A percentile compares a stretch with the other conserved stretches of the same genome.
Evolutionary conservation across 2,797 vertebrate genomes (phyloP).

Genomic region (Mergus octosetaceus): DNA sequence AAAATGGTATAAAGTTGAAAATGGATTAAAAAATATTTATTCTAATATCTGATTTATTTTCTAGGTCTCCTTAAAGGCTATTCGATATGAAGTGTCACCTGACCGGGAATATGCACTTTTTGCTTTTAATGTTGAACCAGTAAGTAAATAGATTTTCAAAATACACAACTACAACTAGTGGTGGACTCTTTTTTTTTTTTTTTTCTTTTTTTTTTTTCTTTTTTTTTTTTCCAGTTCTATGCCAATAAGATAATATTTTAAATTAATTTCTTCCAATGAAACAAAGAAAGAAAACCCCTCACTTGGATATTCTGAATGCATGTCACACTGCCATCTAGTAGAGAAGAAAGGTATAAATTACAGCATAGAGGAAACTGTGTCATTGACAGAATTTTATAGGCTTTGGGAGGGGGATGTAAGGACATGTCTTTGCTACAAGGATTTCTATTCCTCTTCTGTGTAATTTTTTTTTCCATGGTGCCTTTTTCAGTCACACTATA

Average conservation of each 20-base stretch:
- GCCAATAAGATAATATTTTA: background rate
- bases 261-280: background rate
- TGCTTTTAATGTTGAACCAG: slow-evolving; percentile 89
- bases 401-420: background rate
- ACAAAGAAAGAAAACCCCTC: background rate
- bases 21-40: background rate
- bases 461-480: background rate
- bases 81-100: slow-evolving; percentile 91
- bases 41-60: slow-evolving; percentile 1
- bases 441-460: slow-evolving; percentile 19
- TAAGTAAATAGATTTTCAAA: slow-evolving; percentile 76
- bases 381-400: slow-evolving; percentile 4
- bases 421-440: slow-evolving; percentile 16
- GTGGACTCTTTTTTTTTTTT: background rate
- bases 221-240: background rate
- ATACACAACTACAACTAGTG: background rate
- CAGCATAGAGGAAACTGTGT: background rate
- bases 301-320: background rate
- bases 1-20: background rate
- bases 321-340: slow-evolving; percentile 73
- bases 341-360: slow-evolving; percentile 44
- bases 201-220: background rate
- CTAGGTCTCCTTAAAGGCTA: slow-evolving; percentile 87
- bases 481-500: slow-evolving; percentile 30
- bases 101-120: slow-evolving; percentile 91